Evolutionary conservation across 2,113 vertebrate genomes (phyloP).

Genomic region (Ariopsis seemanni): DNA sequence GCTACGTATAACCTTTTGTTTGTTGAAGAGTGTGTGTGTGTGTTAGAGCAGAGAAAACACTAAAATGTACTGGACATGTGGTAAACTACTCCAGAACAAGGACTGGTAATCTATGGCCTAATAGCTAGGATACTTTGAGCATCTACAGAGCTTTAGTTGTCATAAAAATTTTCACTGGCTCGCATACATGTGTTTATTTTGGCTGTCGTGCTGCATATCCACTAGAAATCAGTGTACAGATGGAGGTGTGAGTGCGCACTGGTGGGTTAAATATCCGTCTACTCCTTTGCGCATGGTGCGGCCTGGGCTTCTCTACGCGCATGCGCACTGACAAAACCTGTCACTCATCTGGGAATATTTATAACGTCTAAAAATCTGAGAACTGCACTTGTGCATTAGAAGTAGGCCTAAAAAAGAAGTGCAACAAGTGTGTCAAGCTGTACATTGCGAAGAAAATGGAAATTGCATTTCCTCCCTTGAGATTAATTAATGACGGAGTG

Average conservation of each 20-base stretch:
- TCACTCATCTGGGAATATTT: not conserved
- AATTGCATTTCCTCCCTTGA: not conserved
- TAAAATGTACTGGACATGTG: not conserved
- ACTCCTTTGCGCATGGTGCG: not conserved
- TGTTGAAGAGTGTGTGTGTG: too few relatives aligned
- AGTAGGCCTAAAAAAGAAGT: not conserved
- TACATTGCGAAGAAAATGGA: not conserved
- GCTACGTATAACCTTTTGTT: not conserved
- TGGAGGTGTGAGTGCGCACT: slow-evolving; percentile 44
- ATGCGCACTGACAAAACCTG: not conserved
- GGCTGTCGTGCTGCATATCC: not conserved
- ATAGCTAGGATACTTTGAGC: not conserved
- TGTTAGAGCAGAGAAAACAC: not conserved
- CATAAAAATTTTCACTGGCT: not conserved
- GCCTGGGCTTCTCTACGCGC: not conserved
- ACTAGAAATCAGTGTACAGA: not conserved
- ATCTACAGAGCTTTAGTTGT: not conserved
- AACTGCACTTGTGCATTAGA: not conserved
- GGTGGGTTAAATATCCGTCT: slow-evolving; percentile 41
- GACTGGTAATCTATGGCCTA: not conserved
- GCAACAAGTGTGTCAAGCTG: not conserved
- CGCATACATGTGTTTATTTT: not conserved
- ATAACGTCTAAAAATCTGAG: not conserved
- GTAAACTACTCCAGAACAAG: not conserved
- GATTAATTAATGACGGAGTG: not conserved